phyloP scores from a whole-genome alignment of 2,888 invertebrate genomes.

The Mesochorus sp. region DNA sequence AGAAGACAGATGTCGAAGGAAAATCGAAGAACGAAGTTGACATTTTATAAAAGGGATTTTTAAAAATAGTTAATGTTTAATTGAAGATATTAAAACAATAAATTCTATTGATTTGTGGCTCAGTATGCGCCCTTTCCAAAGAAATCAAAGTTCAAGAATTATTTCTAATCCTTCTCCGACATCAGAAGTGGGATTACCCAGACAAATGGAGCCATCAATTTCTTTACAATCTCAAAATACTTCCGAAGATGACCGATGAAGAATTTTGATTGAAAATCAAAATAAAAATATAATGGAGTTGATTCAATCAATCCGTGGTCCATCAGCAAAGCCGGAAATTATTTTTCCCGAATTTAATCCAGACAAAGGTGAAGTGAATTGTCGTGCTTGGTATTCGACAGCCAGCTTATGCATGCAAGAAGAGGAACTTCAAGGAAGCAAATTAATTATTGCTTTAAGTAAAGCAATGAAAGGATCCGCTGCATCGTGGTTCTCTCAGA shows the following conservation, averaged over 20 bases:
- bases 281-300: neutral
- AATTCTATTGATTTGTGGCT: no score
- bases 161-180: neutral
- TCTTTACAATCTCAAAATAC: neutral
- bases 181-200: constrained; percentile 13
- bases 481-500: constrained; percentile 45
- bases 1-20: no score
- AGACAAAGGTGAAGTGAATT: constrained; percentile 1
- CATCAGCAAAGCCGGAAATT: neutral
- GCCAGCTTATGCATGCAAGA: constrained; percentile 43
- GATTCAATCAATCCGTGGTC: neutral
- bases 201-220: neutral
- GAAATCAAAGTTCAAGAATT: no score
- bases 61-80: no score
- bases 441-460: constrained; percentile 39
- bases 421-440: constrained; percentile 33
- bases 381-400: constrained; percentile 38
- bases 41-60: no score
- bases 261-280: neutral
- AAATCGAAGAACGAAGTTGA: no score
- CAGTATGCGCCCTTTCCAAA: neutral
- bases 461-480: constrained; percentile 46
- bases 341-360: constrained; percentile 15
- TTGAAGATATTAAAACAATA: no score
- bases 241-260: neutral